Evolutionary conservation across 2,797 vertebrate species (phyloP).

Genomic region (Zalophus californianus): DNA sequence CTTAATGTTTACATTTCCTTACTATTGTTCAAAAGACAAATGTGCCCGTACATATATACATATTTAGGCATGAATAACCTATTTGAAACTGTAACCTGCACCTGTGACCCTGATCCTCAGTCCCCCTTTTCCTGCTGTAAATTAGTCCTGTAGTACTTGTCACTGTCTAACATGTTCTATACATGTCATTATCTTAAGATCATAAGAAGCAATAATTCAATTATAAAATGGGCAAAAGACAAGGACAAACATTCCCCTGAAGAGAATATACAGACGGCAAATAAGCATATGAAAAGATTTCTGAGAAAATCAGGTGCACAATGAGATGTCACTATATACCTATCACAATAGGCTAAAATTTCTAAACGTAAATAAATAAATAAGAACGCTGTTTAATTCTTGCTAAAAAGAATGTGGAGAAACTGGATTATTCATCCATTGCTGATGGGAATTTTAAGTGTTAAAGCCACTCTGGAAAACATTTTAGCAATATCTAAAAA

Average conservation of each 20-base stretch:
- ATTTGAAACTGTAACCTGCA: background rate
- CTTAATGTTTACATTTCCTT: background rate
- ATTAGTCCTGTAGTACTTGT: background rate
- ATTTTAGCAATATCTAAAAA: slow-evolving; percentile 23
- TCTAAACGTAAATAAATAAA: background rate
- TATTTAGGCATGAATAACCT: background rate
- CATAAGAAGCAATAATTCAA: background rate
- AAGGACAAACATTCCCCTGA: background rate
- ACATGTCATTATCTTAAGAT: background rate
- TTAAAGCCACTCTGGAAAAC: background rate
- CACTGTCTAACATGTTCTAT: background rate
- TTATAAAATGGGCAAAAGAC: slow-evolving; percentile 16
- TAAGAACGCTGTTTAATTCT: background rate
- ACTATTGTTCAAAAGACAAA: background rate
- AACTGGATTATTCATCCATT: background rate
- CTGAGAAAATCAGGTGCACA: background rate
- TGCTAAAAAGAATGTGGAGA: background rate
- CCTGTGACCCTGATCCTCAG: background rate
- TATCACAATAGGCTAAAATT: background rate
- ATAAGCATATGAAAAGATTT: background rate
- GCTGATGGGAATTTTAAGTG: background rate
- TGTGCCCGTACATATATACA: background rate
- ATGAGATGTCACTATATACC: background rate
- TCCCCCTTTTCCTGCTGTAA: background rate
- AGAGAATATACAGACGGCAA: background rate